A percentile compares a stretch with the other conserved stretches of the same genome.
phyloP scores from a whole-genome alignment of 2,113 vertebrate species.

The Psettodes erumei region DNA sequence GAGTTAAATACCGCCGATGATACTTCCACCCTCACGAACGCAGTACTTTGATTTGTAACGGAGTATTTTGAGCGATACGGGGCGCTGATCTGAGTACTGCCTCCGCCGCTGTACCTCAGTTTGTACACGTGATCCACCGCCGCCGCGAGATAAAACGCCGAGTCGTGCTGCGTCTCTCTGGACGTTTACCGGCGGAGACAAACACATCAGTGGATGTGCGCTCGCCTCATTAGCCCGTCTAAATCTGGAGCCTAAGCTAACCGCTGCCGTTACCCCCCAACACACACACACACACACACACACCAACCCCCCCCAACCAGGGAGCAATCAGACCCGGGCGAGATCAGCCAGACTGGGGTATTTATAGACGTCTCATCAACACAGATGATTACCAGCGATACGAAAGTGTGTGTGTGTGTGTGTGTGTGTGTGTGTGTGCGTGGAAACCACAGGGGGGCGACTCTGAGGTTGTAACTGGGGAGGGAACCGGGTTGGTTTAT shows the following conservation, averaged over 20 bases:
- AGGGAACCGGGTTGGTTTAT: constrained; percentile 66
- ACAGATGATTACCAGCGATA: constrained; percentile 39
- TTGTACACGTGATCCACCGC: too few species aligned
- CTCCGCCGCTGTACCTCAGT: too few species aligned
- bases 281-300: too few species aligned
- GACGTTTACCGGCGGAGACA: background rate
- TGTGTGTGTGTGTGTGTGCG: constrained; percentile 11
- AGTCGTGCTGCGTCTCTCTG: too few species aligned
- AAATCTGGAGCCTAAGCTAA: constrained; percentile 28
- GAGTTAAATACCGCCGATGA: too few species aligned
- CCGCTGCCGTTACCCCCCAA: constrained; percentile 21
- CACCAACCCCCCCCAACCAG: too few species aligned
- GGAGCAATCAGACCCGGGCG: constrained; percentile 41
- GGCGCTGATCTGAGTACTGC: too few species aligned
- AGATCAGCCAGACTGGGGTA: constrained; percentile 4
- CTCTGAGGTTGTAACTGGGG: constrained; percentile 72
- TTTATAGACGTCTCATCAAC: constrained; percentile 58
- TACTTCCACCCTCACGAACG: too few species aligned
- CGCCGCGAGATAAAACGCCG: too few species aligned
- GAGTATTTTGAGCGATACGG: too few species aligned
- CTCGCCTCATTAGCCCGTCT: background rate
- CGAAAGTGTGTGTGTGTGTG: constrained; percentile 20
- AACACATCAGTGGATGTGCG: background rate
- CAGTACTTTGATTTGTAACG: too few species aligned
- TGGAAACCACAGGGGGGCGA: constrained; percentile 49